Evolutionary conservation across 2,113 vertebrate species (phyloP).

Genomic region (Osmerus eperlanus): DNA sequence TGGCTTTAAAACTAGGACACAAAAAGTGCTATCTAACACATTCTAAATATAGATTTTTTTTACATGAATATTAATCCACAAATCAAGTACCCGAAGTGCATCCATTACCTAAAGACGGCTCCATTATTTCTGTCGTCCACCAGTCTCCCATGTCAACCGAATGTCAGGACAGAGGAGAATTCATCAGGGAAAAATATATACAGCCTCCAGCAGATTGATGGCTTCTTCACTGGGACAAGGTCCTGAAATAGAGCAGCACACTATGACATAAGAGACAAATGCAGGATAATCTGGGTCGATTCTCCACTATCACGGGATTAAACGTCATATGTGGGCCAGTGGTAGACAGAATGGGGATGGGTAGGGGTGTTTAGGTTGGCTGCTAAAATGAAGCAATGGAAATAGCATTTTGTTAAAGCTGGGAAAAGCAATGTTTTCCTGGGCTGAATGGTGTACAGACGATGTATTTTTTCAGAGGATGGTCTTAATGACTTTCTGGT

Average conservation of each 20-base stretch:
- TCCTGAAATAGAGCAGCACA: constrained; percentile 72
- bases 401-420: too few species aligned
- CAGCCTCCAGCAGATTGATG: constrained; percentile 53
- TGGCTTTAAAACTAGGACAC: constrained; percentile 50
- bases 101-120: constrained; percentile 78
- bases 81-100: constrained; percentile 12
- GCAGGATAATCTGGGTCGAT: constrained; percentile 65
- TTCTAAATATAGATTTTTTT: not conserved
- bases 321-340: constrained; percentile 38
- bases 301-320: constrained; percentile 65
- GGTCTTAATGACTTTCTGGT: not conserved
- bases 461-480: not conserved
- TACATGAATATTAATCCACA: constrained; percentile 3
- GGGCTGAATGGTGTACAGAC: not conserved
- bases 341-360: constrained; percentile 21
- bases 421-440: too few species aligned
- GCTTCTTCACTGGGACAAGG: constrained; percentile 66
- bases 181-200: constrained; percentile 46
- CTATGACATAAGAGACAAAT: constrained; percentile 31
- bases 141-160: constrained; percentile 89
- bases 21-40: constrained; percentile 52
- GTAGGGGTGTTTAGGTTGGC: constrained; percentile 18
- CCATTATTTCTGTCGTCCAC: constrained; percentile 78
- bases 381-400: constrained; percentile 14
- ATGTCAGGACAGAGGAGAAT: constrained; percentile 63